phyloP scores from a whole-genome alignment of 2,797 vertebrate genomes.

The Enoplosus armatus region DNA sequence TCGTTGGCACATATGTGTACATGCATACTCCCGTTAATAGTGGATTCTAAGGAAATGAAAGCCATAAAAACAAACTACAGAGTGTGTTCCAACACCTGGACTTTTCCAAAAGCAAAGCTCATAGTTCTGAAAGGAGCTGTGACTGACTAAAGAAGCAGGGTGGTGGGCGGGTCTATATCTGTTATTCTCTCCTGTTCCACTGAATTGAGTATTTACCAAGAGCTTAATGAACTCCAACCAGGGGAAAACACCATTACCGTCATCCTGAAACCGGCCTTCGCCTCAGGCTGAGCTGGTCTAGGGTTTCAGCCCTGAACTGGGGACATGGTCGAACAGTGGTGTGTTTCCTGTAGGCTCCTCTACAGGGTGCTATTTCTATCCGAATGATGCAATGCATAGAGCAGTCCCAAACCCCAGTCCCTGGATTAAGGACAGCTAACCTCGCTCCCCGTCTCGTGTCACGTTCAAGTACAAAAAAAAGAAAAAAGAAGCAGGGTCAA shows the following conservation, averaged over 20 bases:
- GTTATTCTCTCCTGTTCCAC: slow-evolving; percentile 16
- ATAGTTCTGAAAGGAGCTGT: neutral
- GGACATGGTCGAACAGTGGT: slow-evolving; percentile 4
- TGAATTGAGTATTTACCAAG: slow-evolving; percentile 1
- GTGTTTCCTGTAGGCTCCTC: neutral
- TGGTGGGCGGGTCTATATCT: neutral
- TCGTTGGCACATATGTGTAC: slow-evolving; percentile 16
- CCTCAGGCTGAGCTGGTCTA: neutral
- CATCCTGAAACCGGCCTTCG: neutral
- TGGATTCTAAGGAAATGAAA: slow-evolving; percentile 6
- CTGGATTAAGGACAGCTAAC: slow-evolving; percentile 43
- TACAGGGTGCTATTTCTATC: slow-evolving; percentile 27
- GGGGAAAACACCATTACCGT: neutral
- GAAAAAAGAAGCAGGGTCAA: slow-evolving; percentile 71
- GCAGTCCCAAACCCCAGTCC: slow-evolving; percentile 33
- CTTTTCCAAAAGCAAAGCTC: slow-evolving; percentile 13
- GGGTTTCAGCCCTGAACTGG: neutral
- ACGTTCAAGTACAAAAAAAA: slow-evolving; percentile 78
- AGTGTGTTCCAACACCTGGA: neutral
- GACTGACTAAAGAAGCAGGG: neutral
- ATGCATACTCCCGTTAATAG: neutral
- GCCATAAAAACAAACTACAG: neutral
- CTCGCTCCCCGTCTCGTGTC: slow-evolving; percentile 47
- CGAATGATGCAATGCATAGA: slow-evolving; percentile 54
- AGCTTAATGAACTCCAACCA: neutral